Evolutionary conservation across 1,140 invertebrate genomes (phyloP).

Genomic region (Cydia strobilella): DNA sequence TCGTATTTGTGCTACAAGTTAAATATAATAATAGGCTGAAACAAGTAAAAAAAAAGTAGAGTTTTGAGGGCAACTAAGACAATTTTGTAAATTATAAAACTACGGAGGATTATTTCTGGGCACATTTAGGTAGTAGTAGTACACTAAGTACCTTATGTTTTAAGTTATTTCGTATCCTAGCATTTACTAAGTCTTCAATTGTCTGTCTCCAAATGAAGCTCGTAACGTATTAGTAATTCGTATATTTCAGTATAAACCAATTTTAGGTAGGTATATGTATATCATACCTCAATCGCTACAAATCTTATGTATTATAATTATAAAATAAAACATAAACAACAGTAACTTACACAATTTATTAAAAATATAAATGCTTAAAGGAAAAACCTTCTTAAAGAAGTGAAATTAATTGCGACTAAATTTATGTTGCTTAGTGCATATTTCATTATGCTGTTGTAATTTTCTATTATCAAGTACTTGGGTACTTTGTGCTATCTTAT

Average conservation of each 20-base stretch:
- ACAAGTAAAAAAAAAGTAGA: too few relatives aligned
- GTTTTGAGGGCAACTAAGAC: too few relatives aligned
- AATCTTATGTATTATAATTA: not conserved
- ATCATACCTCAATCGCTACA: not conserved
- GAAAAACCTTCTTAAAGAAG: not conserved
- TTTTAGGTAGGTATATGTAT: not conserved
- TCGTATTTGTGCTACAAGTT: too few relatives aligned
- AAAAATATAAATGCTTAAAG: not conserved
- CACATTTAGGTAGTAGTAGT: too few relatives aligned
- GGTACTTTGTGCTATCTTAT: not conserved
- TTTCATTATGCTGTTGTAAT: not conserved
- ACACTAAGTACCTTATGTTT: not conserved
- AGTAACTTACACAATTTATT: not conserved
- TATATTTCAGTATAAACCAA: not conserved
- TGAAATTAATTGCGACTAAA: not conserved
- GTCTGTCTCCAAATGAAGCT: not conserved
- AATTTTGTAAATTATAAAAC: too few relatives aligned
- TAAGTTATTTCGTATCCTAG: not conserved
- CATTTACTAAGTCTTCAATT: not conserved
- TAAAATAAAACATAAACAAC: not conserved
- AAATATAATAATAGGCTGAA: too few relatives aligned
- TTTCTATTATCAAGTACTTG: not conserved
- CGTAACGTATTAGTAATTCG: constrained; percentile 7
- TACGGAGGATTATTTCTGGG: too few relatives aligned
- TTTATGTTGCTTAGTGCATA: not conserved